phyloP scores from a whole-genome alignment of 1,140 invertebrate species.

The Drosophila sp. region DNA sequence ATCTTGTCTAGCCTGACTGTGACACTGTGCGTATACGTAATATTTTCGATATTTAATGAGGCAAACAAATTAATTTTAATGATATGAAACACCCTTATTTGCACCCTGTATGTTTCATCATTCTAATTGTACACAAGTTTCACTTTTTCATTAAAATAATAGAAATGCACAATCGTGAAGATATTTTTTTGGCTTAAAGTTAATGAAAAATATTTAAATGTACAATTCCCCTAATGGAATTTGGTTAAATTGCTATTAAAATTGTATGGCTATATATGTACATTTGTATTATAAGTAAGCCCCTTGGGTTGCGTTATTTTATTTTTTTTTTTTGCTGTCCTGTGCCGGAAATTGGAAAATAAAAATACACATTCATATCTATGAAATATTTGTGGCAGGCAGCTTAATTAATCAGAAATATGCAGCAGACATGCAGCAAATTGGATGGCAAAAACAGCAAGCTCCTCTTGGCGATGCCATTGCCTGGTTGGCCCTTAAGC shows the following conservation, averaged over 20 bases:
- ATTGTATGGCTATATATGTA: background rate
- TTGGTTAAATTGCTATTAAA: background rate
- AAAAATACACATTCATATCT: conserved; percentile 29
- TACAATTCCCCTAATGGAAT: background rate
- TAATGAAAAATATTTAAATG: background rate
- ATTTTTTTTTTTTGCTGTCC: background rate
- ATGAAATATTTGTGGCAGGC: conserved; percentile 47
- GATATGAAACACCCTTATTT: no score
- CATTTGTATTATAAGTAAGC: background rate
- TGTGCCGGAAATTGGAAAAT: conserved; percentile 40
- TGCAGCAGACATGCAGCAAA: conserved; percentile 56
- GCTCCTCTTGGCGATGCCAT: background rate
- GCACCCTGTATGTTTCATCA: no score
- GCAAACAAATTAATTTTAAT: no score
- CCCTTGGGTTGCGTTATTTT: no score
- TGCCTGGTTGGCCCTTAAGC: background rate
- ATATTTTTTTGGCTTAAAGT: conserved; percentile 31
- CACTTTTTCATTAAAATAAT: background rate
- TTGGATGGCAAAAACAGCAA: conserved; percentile 54
- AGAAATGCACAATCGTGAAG: background rate
- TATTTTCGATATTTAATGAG: no score
- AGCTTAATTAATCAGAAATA: conserved; percentile 75
- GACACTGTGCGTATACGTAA: no score
- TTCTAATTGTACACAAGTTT: no score
- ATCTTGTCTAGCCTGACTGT: no score